phyloP scores from a whole-genome alignment of 2,113 vertebrate genomes.

The Tragelaphus buxtoni region DNA sequence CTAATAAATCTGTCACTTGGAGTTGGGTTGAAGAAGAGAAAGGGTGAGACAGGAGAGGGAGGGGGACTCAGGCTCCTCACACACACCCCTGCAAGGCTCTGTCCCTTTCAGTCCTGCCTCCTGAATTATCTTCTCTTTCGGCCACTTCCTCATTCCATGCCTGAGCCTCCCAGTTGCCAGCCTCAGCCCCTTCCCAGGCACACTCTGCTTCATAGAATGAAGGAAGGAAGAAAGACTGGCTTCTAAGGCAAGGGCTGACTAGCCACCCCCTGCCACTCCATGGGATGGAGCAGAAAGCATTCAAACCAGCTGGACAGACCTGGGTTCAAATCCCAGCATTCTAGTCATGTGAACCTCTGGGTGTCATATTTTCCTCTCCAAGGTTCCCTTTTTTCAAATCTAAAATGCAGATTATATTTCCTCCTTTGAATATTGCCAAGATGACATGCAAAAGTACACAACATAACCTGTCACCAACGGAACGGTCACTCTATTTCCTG shows the following conservation, averaged over 20 bases:
- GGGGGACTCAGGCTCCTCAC: conserved; percentile 46
- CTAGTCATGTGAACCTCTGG: not conserved
- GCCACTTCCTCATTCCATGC: conserved; percentile 50
- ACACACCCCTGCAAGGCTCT: not conserved
- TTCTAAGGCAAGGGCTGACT: not conserved
- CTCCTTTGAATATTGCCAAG: not conserved
- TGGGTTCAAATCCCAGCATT: not conserved
- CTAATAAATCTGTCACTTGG: conserved; percentile 83
- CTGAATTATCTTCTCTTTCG: conserved; percentile 67
- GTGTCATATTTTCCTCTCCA: not conserved
- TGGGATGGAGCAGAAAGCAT: not conserved
- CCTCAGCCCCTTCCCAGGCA: not conserved
- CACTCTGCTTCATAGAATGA: not conserved
- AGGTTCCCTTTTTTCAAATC: not conserved
- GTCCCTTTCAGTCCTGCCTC: conserved; percentile 18
- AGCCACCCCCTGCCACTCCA: not conserved
- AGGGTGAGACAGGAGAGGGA: not conserved
- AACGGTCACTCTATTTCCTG: not conserved
- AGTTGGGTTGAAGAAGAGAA: conserved; percentile 62
- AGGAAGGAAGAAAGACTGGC: not conserved
- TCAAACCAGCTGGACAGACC: not conserved
- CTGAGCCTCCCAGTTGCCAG: conserved; percentile 17
- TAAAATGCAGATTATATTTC: not conserved
- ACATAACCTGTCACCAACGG: not conserved
- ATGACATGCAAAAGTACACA: not conserved